Base-by-base conservation (phyloP, 2,888 invertebrate genomes). In the Hirtodrosophila trivittata region DNA sequence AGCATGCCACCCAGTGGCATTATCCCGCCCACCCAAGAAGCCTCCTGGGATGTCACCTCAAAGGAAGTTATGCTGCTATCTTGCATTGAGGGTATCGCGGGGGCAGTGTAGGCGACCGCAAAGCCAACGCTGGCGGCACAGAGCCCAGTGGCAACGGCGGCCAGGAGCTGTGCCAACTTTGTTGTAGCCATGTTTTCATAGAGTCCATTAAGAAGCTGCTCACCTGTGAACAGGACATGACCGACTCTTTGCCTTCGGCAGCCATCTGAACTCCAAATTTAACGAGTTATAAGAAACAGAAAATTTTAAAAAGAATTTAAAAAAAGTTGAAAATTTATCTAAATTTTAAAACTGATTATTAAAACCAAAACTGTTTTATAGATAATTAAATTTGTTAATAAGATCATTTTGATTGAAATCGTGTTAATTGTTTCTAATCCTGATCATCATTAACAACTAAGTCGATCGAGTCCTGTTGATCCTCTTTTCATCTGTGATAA, bases 1-100 rank as follows among this genome's bases (percentile, higher is more conserved):
- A 47, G 10, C 0, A 59, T 3, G 0, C 33, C 62, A 1, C 37
- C 47, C 21, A 64, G 13, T 1, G 60, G 64, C 64, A 64, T 49
- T 1, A 64, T 38, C 28, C 60, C 52, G 4, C 60, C 64, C 32
- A 62, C 62, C 64, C 62, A 64, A 1, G 64, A 64, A 5, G 26
- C 62, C 5, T 13, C 8, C 7, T 64, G 52, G 1, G 10, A 4
- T 1, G 43, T 28, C 2, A 64, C 39, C 13, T 6, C 12, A 28
- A 64, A 64, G 1, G 12, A 4, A 1, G 59, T 55, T 3, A 13
- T 5, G n/a, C 41, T 42, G 7, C 3, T 7, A 35, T 42, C 30
- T 5, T 4, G 21, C 64, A 64, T 60, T 4, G 60, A 21, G 0
- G 64, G 64, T 18, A 64, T 8, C 0, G 64, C 64, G 2, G 64